phyloP scores from a whole-genome alignment of 2,797 vertebrate genomes.

The Mus spretus region DNA sequence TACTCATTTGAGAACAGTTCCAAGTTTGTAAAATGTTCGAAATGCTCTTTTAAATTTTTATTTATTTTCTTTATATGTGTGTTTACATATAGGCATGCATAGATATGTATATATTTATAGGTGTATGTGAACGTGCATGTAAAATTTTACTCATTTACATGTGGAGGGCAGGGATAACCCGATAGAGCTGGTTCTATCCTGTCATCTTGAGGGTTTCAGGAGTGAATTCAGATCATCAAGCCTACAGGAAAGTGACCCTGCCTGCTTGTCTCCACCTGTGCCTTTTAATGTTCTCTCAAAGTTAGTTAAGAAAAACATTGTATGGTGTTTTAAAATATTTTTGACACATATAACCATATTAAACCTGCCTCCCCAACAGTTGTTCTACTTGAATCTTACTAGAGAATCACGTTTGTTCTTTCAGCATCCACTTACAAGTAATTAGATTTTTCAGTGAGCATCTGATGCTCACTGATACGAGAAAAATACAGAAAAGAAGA shows the following conservation, averaged over 20 bases:
- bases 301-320: background rate
- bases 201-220: background rate
- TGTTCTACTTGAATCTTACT: background rate
- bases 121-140: background rate
- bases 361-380: background rate
- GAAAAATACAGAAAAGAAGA: background rate
- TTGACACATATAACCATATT: background rate
- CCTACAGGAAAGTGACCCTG: background rate
- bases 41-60: background rate
- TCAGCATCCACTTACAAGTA: conserved; percentile 28
- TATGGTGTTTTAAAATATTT: background rate
- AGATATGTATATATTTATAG: background rate
- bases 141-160: background rate
- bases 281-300: background rate
- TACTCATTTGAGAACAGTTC: background rate
- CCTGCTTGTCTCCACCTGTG: background rate
- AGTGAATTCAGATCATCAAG: background rate
- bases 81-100: background rate
- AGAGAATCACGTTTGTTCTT: background rate
- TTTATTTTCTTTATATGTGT: background rate
- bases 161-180: background rate
- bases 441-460: background rate
- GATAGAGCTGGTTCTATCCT: background rate
- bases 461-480: background rate
- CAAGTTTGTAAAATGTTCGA: background rate